Percentiles rank a stretch among this genome's conserved stretches.
These are phyloP conservation scores for Graptemys geographica DNA, from an alignment of 2,797 vertebrate genomes.

Conservation along the genomic window DNA sequence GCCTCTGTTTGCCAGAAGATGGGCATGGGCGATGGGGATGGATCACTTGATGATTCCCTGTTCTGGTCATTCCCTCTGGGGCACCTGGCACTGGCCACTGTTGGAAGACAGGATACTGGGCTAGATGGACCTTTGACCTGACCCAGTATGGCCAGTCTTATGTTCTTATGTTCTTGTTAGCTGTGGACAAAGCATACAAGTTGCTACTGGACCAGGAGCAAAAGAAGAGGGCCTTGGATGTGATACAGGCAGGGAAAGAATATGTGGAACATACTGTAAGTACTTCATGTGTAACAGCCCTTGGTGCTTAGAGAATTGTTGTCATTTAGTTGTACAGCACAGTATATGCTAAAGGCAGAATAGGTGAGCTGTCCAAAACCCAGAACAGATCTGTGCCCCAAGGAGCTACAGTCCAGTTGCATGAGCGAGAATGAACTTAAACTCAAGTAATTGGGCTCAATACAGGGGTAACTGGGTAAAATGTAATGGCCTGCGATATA, in stretches of 20 bases:
- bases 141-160: no score
- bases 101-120: no score
- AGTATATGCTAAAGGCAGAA: background rate
- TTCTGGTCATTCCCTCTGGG: no score
- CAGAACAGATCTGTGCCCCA: fast-evolving
- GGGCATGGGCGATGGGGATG: no score
- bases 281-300: background rate
- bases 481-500: constrained; percentile 16
- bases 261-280: constrained; percentile 97
- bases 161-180: constrained; percentile 72
- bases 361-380: background rate
- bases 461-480: constrained; percentile 35
- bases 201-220: constrained; percentile 93
- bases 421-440: background rate
- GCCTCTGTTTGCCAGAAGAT: no score
- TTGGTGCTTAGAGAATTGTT: background rate
- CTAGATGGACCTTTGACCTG: no score
- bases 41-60: no score
- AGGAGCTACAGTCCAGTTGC: background rate
- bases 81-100: no score
- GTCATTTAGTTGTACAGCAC: background rate
- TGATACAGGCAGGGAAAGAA: constrained; percentile 96
- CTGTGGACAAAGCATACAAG: constrained; percentile 99
- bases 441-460: background rate
- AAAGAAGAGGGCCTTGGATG: constrained; percentile 96